These are phyloP conservation scores for Papilio xuthus DNA, from an alignment of 1,140 invertebrate genomes.

Conservation along the genomic window DNA sequence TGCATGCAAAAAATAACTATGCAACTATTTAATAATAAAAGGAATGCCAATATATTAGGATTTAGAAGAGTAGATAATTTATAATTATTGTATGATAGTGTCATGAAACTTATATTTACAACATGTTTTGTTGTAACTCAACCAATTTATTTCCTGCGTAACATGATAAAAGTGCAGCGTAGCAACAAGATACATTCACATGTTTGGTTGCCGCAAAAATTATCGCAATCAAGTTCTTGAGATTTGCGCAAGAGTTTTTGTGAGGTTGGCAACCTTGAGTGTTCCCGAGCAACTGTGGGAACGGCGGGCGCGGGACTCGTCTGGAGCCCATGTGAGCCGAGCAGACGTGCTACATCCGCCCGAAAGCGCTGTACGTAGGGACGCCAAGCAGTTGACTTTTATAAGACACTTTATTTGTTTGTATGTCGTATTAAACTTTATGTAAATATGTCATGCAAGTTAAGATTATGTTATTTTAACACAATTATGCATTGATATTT, in stretches of 20 bases:
- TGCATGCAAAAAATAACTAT: neutral
- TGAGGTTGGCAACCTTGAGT: constrained; percentile 73
- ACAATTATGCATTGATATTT: too few species aligned
- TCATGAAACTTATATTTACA: too few species aligned
- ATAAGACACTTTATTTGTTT: neutral
- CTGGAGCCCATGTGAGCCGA: constrained; percentile 71
- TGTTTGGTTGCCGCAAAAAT: constrained; percentile 13
- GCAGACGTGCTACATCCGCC: constrained; percentile 62
- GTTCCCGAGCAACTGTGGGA: constrained; percentile 72
- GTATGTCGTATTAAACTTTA: neutral
- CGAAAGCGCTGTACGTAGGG: constrained; percentile 34
- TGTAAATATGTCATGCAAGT: too few species aligned
- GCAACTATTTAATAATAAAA: neutral
- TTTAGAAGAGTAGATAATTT: neutral
- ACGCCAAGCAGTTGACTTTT: neutral
- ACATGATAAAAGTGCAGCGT: neutral
- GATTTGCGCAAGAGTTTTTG: constrained; percentile 53
- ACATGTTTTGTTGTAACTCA: neutral
- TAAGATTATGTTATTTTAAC: too few species aligned
- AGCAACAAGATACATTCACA: constrained; percentile 15
- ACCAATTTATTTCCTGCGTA: neutral
- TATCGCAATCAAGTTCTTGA: constrained; percentile 24
- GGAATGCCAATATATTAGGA: neutral
- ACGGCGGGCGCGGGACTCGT: constrained; percentile 64
- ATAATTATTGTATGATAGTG: neutral